phyloP scores from a whole-genome alignment of 2,113 vertebrate genomes.

The Euleptes europaea region DNA sequence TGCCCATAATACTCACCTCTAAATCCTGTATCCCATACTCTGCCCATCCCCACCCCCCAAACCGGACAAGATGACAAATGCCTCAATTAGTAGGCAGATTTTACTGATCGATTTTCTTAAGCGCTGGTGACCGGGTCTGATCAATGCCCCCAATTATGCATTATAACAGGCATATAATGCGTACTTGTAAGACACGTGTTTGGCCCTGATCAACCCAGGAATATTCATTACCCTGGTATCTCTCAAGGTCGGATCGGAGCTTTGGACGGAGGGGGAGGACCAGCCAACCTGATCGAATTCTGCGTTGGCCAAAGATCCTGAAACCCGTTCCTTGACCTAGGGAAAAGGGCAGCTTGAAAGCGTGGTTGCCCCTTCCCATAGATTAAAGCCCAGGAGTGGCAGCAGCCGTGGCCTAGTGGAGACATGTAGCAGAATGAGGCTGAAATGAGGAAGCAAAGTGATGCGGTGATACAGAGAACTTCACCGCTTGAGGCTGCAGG shows the following conservation, averaged over 20 bases:
- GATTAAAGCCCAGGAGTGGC: background rate
- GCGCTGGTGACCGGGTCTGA: constrained; percentile 1
- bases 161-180: constrained; percentile 9
- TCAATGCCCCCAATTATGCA: constrained; percentile 29
- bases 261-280: background rate
- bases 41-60: background rate
- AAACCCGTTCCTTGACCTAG: background rate
- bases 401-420: background rate
- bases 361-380: background rate
- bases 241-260: background rate
- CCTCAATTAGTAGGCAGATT: constrained; percentile 35
- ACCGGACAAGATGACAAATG: constrained; percentile 24
- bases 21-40: background rate
- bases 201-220: constrained; percentile 3
- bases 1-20: background rate
- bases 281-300: background rate
- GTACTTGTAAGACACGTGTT: background rate
- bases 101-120: constrained; percentile 24
- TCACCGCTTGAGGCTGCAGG: too few relatives aligned
- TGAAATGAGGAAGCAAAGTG: too few relatives aligned
- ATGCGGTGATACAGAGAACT: too few relatives aligned
- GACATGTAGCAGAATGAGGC: too few relatives aligned
- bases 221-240: background rate
- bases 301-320: background rate
- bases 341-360: background rate